Base-by-base conservation (phyloP, 2,113 vertebrate species). In the Burhinus oedicnemus region DNA sequence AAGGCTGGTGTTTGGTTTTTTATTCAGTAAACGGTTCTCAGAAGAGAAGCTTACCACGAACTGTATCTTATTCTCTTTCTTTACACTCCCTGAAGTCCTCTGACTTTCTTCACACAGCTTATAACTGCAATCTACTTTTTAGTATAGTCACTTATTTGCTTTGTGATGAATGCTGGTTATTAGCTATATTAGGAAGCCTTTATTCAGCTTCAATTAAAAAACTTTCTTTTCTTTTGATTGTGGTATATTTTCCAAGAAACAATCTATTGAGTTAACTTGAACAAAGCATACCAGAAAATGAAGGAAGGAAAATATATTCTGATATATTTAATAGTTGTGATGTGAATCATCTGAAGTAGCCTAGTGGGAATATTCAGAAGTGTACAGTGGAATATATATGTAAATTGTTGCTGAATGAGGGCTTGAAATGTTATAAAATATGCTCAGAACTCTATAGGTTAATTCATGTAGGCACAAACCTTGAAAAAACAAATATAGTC, bases 1-100 rank as follows among this genome's bases (percentile, higher is more conserved):
- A 85, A 88, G 7, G 11, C 38, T 96, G 55, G 78, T 57, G 38
- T 83, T 95, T 95, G 44, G 8, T 15, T 91, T 94, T 97, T 68
- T 92, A 88, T 95, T 87, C 34, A 64, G 25, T 42, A 68, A 90
- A 61, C 23, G 1, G 19, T 68, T 87, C 76, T 94, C 40, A 38
- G 25, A 78, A 71, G 12, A 55, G 15, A 74, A 60, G 5, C 4
- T 52, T 79, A 69, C 22, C 6, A 57, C 18, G 16, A 32, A 3
- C 30, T 72, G 9, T 44, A 54, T 54, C 26, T 19, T 75, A 29
- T 32, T 72, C 3, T 92, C 6, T 66, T 58, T 58, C 40, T 55
- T 82, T 69, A 22, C 2, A 11, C 6, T 82, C 2, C 21, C 17
- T 84, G 22, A 72, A 84, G 12, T 69, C 23, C 9, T 14, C 34